Evolutionary conservation across 2,888 invertebrate genomes (phyloP), one percentile per base, ranked within the genome.

Genomic region (Drosophila koepferae): DNA sequence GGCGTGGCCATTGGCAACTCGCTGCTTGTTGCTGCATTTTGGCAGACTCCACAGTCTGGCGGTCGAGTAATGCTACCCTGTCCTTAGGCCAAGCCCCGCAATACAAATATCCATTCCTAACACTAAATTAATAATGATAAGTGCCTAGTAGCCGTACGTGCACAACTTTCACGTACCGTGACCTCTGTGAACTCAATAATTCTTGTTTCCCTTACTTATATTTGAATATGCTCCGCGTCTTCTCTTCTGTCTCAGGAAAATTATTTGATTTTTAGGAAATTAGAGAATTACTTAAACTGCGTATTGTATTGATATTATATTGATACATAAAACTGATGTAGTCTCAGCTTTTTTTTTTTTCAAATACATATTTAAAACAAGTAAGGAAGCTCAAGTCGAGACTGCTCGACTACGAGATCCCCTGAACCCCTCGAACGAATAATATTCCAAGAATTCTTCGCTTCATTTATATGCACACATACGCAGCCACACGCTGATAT

Each of bases 11-110:
- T 23, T 56, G 55, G 74, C 70, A 18, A 10, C 14, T 28, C n/a
- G 46, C n/a, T 16, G 48, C 34, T 63, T 51, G 51, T 54, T 54
- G 66, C n/a, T 67, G 41, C 36, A 41, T 14, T 41, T 49, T 67
- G 55, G 48, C 67, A 36, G 44, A 14, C 44, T 18, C 8, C 36
- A 36, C 12, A 3, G 23, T 36, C n/a, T 41, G 34, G 3, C 23
- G 18, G 46, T 38, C 34, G 20, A 49, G 48, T 43, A 23, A 38
- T 23, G 55, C 43, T 31, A 20, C 20, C 16, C 20, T 18, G n/a
- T 40, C 14, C 20, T 18, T 20, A 3, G 31, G 16, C 8, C 10
- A 4, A 9, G 41, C 58, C 20, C 8, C 18, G 8, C 28, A 43
- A 48, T 10, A 28, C 5, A 48, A 31, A 60, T 36, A 60, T 55